Evolutionary conservation across 2,888 invertebrate species (phyloP), one percentile per base, ranked within the genome.

Genomic region (Thecophora atra): DNA sequence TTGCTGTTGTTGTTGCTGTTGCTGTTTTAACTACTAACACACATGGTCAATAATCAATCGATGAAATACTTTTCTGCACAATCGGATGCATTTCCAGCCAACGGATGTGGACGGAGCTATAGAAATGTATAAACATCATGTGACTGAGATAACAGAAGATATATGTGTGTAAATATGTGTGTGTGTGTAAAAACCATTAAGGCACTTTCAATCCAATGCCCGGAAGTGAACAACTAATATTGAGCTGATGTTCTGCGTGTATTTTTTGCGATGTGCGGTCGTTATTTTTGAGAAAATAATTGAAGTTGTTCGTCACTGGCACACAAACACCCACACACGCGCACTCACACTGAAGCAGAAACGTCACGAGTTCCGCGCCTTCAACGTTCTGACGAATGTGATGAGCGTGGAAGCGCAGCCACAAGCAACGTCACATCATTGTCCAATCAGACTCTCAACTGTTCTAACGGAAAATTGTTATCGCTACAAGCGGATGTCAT

Each of bases 151-250:
- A 37, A 8, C 11, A 1, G 37, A 37, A 11, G 6, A 37, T 37
- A 44, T 72, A 62, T 64, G 62, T 51, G 19, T 66, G 44, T 65
- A 19, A 58, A 47, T 66, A 19, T 51, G 28, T 26, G 65, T 68
- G 42, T 52, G 65, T 28, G 5, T 70, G 63, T 56, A 47, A 4
- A 11, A 56, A 78, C 79, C 66, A 66, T 67, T 67, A 67, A 67
- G 19, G 64, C 52, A 17, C 52, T 52, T 5, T n/a, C 51, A 51
- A 17, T 11, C 51, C n/a, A 30, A 30, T 21, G 4, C 54, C 37
- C 68, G 68, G 68, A 68, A 68, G 68, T 58, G 37, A 56, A 30
- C 30, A 30, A 30, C 30, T 30, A 30, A 30, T 30, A 30, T 30
- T 30, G 30, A 19, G 44, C 30, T 26, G 19, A 17, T 28, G 44